Percentiles rank a stretch among this genome's conserved stretches.
Conservation (phyloP, 2,888 invertebrate genomes). For the Pollenia amentaria region DNA sequence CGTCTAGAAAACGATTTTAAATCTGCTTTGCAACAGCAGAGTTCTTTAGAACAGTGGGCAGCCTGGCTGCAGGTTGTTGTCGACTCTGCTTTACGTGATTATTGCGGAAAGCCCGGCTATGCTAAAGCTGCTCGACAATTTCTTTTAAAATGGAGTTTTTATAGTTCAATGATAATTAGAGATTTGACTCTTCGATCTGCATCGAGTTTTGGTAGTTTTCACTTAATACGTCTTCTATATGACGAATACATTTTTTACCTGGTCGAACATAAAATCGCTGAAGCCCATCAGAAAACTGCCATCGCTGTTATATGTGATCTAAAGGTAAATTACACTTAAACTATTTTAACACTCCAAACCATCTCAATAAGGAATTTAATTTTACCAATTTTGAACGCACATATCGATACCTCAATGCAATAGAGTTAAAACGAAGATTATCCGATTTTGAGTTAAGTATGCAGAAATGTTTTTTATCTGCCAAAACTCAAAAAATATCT, state of each 20-base stretch:
- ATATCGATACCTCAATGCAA: not conserved
- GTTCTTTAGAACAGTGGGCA: conserved; percentile 98
- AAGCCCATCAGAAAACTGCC: conserved; percentile 94
- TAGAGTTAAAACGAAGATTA: too few species aligned
- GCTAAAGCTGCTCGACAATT: conserved; percentile 95
- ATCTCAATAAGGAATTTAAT: not conserved
- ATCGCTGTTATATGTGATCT: conserved; percentile 94
- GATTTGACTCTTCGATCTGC: conserved; percentile 98
- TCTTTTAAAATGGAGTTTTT: conserved; percentile 99
- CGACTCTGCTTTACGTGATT: conserved; percentile 93
- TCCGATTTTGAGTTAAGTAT: too few species aligned
- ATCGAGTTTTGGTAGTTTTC: conserved; percentile 99
- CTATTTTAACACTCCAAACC: not conserved
- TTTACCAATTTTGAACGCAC: not conserved
- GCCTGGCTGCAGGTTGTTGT: conserved; percentile 98
- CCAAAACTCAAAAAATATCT: too few species aligned
- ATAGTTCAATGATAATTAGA: conserved; percentile 98
- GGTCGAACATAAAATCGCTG: conserved; percentile 98
- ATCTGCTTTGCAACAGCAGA: conserved; percentile 95
- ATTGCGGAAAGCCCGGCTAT: conserved; percentile 93
- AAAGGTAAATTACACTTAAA: conserved; percentile 79
- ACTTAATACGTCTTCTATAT: conserved; percentile 97
- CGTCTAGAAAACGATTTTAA: conserved; percentile 96
- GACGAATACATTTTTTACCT: conserved; percentile 99
- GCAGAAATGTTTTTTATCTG: too few species aligned